Conservation (phyloP, 1,140 invertebrate genomes). For the Sinella curviseta region DNA sequence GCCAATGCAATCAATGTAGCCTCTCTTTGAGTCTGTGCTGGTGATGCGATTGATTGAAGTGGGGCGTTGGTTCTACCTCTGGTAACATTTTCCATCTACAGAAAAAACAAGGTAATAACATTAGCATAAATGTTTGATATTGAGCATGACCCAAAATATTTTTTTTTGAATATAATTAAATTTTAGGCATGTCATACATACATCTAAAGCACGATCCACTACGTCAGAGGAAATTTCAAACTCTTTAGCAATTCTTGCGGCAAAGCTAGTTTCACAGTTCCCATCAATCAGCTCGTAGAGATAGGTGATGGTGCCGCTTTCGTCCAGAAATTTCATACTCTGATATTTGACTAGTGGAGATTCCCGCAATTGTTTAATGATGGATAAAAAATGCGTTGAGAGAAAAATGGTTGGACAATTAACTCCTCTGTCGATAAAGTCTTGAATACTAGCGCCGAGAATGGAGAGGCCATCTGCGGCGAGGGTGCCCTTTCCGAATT, state of each 20-base stretch:
- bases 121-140: too few relatives aligned
- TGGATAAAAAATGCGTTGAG: conserved; percentile 73
- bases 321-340: conserved; percentile 62
- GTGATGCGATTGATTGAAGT: too few relatives aligned
- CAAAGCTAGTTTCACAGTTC: conserved; percentile 60
- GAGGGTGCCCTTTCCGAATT: conserved; percentile 87
- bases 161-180: too few relatives aligned
- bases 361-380: conserved; percentile 61
- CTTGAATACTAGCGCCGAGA: conserved; percentile 65
- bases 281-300: conserved; percentile 64
- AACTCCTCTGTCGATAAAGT: conserved; percentile 62
- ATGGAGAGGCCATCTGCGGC: conserved; percentile 72
- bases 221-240: conserved; percentile 56
- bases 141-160: too few relatives aligned
- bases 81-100: too few relatives aligned
- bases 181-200: too few relatives aligned
- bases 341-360: conserved; percentile 57
- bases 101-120: too few relatives aligned
- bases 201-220: conserved; percentile 54
- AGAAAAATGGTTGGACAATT: conserved; percentile 73
- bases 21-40: too few relatives aligned
- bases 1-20: too few relatives aligned
- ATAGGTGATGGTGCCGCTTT: conserved; percentile 62
- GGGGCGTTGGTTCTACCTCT: too few relatives aligned
- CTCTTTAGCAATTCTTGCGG: conserved; percentile 58